Evolutionary conservation across 1,140 invertebrate species (phyloP), one percentile per base, ranked within the genome.

Genomic region (Procambarus virginalis): DNA sequence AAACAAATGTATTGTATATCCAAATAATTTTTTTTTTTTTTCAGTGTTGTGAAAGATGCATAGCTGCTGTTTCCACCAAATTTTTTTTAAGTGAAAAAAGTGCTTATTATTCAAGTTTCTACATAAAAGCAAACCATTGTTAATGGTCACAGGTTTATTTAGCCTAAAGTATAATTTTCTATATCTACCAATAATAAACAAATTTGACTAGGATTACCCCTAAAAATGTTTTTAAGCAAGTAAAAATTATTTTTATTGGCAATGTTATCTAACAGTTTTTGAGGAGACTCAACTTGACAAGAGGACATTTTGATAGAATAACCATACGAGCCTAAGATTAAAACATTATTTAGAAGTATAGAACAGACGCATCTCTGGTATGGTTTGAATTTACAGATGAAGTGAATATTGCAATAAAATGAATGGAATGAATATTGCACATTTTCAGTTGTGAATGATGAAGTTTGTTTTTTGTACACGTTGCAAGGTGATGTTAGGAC

Each of bases 401-500:
- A 64, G 12, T 64, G 0, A 10, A 64, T 64, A 4, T 20, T 34
- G 34, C 34, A 34, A 34, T 34, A 34, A 34, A 34, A 34, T 34
- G 34, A 34, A 34, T 34, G 34, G 34, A 34, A 34, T 34, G 34
- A 34, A 34, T 34, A 34, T 5, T 20, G 60, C 17, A 64, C 60
- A 64, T 64, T 64, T 17, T 20, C 20, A 20, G 17, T 1, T 64
- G 12, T 64, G 12, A 34, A 73, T 10, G 5, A 10, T 73, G 20
- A 34, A 34, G n/a, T 34, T 73, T 73, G 22, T 3, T 34, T 14
- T 34, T 73, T 73, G n/a, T 8, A 73, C 5, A 2, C 51, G 49
- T 51, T 49, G 48, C n/a, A 79, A 20, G 77, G 51, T 51, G 20
- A 80, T 12, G 78, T 58, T 80, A 55, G 55, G 55, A 80, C n/a